Percentiles rank a stretch among this genome's conserved stretches.
Conservation (phyloP, 1,140 invertebrate species). For the Pseudoatta argentina region DNA sequence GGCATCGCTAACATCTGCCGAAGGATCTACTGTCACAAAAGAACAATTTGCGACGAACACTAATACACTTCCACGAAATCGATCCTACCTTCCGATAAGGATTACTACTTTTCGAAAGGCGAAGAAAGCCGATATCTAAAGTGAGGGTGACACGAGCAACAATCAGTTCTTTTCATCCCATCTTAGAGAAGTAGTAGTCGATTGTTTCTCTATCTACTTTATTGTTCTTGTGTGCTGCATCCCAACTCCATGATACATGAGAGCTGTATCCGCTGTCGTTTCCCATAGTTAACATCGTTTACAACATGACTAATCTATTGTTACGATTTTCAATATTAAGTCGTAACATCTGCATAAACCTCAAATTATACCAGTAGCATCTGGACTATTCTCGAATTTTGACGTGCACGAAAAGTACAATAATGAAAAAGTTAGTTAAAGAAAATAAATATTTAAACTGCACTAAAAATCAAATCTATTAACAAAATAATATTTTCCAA, state of each 20-base stretch:
- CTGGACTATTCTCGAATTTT: slow-evolving; percentile 62
- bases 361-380: slow-evolving; percentile 21
- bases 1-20: slow-evolving; percentile 34
- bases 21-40: slow-evolving; percentile 42
- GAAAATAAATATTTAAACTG: not conserved
- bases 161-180: slow-evolving; percentile 15
- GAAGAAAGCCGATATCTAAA: slow-evolving; percentile 71
- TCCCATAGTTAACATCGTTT: slow-evolving; percentile 65
- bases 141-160: not conserved
- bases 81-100: slow-evolving; percentile 15
- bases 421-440: not conserved
- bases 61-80: slow-evolving; percentile 9
- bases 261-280: slow-evolving; percentile 24
- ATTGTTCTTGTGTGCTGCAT: not conserved
- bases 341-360: slow-evolving; percentile 47
- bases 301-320: slow-evolving; percentile 43
- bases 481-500: not conserved
- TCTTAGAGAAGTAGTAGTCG: slow-evolving; percentile 33
- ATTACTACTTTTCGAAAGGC: slow-evolving; percentile 33
- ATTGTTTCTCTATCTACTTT: not conserved
- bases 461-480: not conserved
- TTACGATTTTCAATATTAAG: slow-evolving; percentile 50
- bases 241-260: not conserved
- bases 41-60: slow-evolving; percentile 40
- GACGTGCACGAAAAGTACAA: not conserved